Base-by-base conservation (phyloP, 2,797 vertebrate species). In the Oryzias sinensis region DNA sequence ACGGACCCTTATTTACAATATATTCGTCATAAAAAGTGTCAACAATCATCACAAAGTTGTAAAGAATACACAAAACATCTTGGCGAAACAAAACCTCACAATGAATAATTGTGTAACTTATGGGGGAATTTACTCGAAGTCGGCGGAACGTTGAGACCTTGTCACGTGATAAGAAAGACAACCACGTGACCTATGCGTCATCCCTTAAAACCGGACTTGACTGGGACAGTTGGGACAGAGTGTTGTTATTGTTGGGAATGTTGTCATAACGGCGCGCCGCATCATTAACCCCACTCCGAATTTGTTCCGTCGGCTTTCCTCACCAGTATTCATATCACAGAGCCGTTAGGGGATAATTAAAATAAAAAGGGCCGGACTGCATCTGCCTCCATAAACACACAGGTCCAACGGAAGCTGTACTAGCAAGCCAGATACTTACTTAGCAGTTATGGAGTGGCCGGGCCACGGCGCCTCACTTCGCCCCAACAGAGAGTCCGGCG, bases 391-490 rank as follows among this genome's bases (percentile, higher is more conserved):
- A 20, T n/a, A 41, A 18, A 33, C 40, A 33, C 40, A 14, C 43
- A 18, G 49, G 5, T 33, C 49, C 11, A 47, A 37, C 24, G 40
- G 37, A 22, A 68, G 74, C 56, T 18, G 18, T 18, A 18, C 18
- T 77, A 76, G 62, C 56, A 50, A 9, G 77, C 56, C 74, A 68
- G 69, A 37, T 13, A 37, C 8, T 49, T 67, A 67, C 48, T 54
- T 29, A 69, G 76, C 73, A 66, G 74, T 16, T 69, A 92, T 92
- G 91, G 90, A 92, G 84, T 91, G 91, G 91, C 70, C 79, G 59
- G 78, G 84, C 22, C 82, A 69, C 71, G 72, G 75, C 75, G 53
- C 74, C 33, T 53, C 75, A 24, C 5, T 56, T 51, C 43, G 52
- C 49, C 49, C 58, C 37, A 69, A 46, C 3, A 75, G 77, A 48